phyloP scores from a whole-genome alignment of 1,140 invertebrate genomes.

The Lepidurus packardi region DNA sequence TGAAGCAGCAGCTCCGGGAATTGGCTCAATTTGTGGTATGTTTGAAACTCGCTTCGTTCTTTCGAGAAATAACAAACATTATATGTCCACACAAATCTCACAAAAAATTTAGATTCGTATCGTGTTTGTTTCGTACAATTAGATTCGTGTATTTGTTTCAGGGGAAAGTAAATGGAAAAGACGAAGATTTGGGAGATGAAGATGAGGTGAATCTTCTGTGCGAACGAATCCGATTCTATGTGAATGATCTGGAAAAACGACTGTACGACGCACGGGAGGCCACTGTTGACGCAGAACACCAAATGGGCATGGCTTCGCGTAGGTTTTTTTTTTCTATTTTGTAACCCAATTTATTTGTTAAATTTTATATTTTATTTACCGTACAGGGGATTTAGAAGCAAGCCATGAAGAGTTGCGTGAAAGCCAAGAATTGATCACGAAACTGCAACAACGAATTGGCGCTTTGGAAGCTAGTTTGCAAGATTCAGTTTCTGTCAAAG shows the following conservation, averaged over 20 bases:
- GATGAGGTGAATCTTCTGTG: not conserved
- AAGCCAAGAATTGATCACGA: not conserved
- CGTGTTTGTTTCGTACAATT: not conserved
- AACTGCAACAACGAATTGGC: not conserved
- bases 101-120: not conserved
- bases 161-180: constrained; percentile 36
- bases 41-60: not conserved
- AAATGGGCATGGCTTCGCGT: not conserved
- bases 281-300: not conserved
- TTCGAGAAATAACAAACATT: not conserved
- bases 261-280: not conserved
- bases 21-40: constrained; percentile 19
- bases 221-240: not conserved
- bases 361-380: not conserved
- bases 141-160: constrained; percentile 37
- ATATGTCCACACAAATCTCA: too few relatives aligned
- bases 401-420: not conserved
- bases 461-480: constrained; percentile 8
- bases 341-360: not conserved
- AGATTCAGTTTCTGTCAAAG: not conserved
- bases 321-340: not conserved
- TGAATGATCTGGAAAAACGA: not conserved
- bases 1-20: constrained; percentile 37
- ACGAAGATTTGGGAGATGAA: constrained; percentile 27
- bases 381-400: not conserved